phyloP scores from a whole-genome alignment of 2,797 vertebrate genomes.

The Acrossocheilus fasciatus region DNA sequence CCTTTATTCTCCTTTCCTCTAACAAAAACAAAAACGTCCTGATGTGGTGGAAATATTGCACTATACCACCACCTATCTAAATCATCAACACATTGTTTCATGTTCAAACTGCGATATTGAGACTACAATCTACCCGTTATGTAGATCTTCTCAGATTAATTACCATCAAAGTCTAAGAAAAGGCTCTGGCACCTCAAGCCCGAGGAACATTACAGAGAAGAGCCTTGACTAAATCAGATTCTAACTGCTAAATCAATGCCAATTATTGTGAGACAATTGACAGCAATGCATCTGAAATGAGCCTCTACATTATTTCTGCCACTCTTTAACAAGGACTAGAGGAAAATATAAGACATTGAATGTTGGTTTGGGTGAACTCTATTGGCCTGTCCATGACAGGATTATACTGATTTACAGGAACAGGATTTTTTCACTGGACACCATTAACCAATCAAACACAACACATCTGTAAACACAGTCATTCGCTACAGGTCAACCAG shows the following conservation, averaged over 20 bases:
- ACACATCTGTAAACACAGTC: constrained; percentile 26
- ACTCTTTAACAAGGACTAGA: constrained; percentile 54
- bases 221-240: constrained; percentile 67
- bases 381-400: constrained; percentile 26
- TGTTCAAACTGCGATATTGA: constrained; percentile 5
- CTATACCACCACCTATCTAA: too few relatives aligned
- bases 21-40: not conserved
- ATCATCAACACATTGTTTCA: not conserved
- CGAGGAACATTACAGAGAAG: constrained; percentile 57
- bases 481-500: not conserved
- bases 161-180: constrained; percentile 57
- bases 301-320: constrained; percentile 48
- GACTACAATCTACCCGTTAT: constrained; percentile 10
- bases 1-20: not conserved
- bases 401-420: constrained; percentile 41
- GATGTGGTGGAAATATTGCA: constrained; percentile 2
- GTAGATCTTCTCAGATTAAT: constrained; percentile 50
- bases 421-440: constrained; percentile 42
- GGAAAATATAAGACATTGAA: constrained; percentile 50
- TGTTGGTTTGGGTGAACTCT: constrained; percentile 26
- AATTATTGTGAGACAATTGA: constrained; percentile 70
- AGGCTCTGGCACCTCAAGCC: constrained; percentile 42
- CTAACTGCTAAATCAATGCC: constrained; percentile 73
- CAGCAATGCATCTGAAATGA: constrained; percentile 62
- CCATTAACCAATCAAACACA: constrained; percentile 50